Evolutionary conservation across 2,888 invertebrate genomes (phyloP), one percentile per base, ranked within the genome.

Genomic region (Nomada fabriciana): DNA sequence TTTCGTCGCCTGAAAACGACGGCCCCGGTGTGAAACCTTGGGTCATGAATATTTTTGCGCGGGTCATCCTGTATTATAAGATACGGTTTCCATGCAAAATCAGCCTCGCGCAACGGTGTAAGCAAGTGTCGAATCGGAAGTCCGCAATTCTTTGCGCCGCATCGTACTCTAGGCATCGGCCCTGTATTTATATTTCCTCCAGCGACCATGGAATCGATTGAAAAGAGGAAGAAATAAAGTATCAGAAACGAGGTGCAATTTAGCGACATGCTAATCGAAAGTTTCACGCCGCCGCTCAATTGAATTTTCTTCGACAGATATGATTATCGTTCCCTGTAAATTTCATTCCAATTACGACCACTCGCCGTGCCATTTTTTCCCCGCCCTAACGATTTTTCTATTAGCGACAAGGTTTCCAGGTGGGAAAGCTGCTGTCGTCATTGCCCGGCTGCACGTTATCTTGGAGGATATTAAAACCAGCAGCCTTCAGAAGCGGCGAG

Each of bases 11-110:
- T 20, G 43, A 11, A 64, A 67, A 63, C 64, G 59, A 57, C 55
- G 50, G 55, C 11, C 80, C 43, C 13, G 25, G 60, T 15, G 18
- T 13, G 47, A 52, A 47, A 73, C 65, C 47, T 65, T 69, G 11
- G 75, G 63, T 77, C 77, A 67, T 77, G 83, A 73, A 83, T 83
- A 83, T 83, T 83, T 57, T 47, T 65, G 60, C 60, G 5, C 29
- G 60, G 73, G 76, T 76, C 68, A 67, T 42, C 42, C 13, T 61
- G 65, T 68, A 76, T 68, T 73, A 80, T 13, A 15, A 82, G 47
- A 74, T 53, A 43, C 47, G 67, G 67, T 53, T 47, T 60, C 42
- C 52, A 81, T 72, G 68, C 50, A 59, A 72, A 82, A 68, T 20
- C 59, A 52, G 60, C 18, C 36, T 43, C 18, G 50, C 18, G 64